Percentiles rank a stretch among this genome's conserved stretches.
phyloP scores from a whole-genome alignment of 2,888 invertebrate genomes.

The Sympetrum striolatum region DNA sequence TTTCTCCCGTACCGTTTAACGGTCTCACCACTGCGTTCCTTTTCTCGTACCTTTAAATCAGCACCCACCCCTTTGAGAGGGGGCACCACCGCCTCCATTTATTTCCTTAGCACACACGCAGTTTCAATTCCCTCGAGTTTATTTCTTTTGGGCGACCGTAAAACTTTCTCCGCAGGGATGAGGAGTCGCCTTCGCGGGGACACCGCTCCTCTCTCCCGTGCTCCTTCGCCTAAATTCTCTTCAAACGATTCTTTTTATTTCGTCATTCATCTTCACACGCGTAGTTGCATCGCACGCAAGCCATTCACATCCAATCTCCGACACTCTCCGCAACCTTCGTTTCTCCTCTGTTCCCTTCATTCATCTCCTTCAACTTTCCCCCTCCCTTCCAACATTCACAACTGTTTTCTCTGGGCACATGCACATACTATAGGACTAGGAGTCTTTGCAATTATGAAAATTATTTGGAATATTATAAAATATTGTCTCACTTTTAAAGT shows the following conservation, averaged over 20 bases:
- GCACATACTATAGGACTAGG: too few relatives aligned
- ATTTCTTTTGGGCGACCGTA: constrained; percentile 15
- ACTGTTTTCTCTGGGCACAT: neutral
- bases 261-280: too few relatives aligned
- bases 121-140: neutral
- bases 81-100: neutral
- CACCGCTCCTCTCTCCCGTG: too few relatives aligned
- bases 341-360: neutral
- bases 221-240: too few relatives aligned
- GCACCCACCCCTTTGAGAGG: neutral
- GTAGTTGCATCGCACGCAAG: too few relatives aligned
- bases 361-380: neutral
- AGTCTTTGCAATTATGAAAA: too few relatives aligned
- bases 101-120: neutral
- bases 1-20: too few relatives aligned
- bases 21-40: too few relatives aligned
- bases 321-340: neutral
- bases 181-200: too few relatives aligned
- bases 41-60: neutral
- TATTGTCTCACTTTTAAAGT: too few relatives aligned
- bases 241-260: too few relatives aligned
- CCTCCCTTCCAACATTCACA: neutral
- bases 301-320: neutral
- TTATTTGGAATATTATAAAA: too few relatives aligned
- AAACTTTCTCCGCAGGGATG: constrained; percentile 8